These are phyloP conservation scores for Brachyalestes nurse DNA, from an alignment of 2,797 vertebrate species.

Conservation along the genomic window DNA sequence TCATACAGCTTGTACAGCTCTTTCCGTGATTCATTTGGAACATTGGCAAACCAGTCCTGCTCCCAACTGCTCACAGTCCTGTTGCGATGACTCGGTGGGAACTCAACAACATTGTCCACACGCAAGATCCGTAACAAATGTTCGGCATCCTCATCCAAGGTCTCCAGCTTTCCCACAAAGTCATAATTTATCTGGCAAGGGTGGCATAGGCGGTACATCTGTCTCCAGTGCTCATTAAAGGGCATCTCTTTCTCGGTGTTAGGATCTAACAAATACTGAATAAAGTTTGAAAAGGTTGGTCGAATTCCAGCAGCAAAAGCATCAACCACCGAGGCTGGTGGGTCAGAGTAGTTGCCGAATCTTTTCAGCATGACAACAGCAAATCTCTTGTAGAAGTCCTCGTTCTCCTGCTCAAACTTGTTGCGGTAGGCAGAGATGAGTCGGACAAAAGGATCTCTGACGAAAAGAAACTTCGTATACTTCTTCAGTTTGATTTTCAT, in stretches of 20 bases:
- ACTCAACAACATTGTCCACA: slow-evolving; percentile 85
- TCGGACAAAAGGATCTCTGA: slow-evolving; percentile 94
- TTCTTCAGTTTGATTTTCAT: slow-evolving; percentile 97
- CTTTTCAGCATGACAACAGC: slow-evolving; percentile 87
- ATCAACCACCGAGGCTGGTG: slow-evolving; percentile 85
- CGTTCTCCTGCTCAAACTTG: slow-evolving; percentile 92
- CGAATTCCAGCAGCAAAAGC: slow-evolving; percentile 86
- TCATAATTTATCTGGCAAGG: slow-evolving; percentile 98
- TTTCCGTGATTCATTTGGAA: slow-evolving; percentile 84
- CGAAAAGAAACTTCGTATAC: slow-evolving; percentile 97
- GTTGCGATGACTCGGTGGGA: slow-evolving; percentile 89
- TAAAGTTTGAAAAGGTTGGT: slow-evolving; percentile 90
- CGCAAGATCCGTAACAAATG: slow-evolving; percentile 87
- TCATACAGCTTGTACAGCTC: slow-evolving; percentile 92
- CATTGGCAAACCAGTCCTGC: slow-evolving; percentile 88
- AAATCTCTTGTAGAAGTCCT: slow-evolving; percentile 91
- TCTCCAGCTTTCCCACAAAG: slow-evolving; percentile 93
- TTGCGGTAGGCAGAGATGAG: slow-evolving; percentile 97
- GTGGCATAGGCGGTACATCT: slow-evolving; percentile 93
- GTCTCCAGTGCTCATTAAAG: slow-evolving; percentile 98
- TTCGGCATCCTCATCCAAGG: slow-evolving; percentile 87
- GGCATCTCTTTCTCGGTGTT: slow-evolving; percentile 89
- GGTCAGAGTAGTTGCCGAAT: slow-evolving; percentile 86
- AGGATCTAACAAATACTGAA: slow-evolving; percentile 94
- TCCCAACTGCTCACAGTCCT: slow-evolving; percentile 92